Evolutionary conservation across 2,113 vertebrate species (phyloP), one percentile per base, ranked within the genome.

Genomic region (Fukomys damarensis): DNA sequence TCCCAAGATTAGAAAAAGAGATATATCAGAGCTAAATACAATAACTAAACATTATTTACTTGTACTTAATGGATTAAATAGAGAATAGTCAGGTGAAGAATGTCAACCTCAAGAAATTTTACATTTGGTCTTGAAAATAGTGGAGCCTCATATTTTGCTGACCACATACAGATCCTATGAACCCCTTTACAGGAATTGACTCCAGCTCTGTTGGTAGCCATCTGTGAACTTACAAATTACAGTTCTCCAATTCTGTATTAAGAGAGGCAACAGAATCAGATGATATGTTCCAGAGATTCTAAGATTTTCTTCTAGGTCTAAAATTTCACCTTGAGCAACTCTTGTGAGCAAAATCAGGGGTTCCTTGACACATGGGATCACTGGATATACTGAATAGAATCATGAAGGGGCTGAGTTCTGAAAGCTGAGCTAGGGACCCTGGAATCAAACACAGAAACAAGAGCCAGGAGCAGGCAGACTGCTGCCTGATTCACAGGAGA

Each of bases 71-170:
- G 43, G 6, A 61, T 63, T 83, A 79, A 93, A 61, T n/a, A 85
- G 30, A 77, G 94, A 97, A 65, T 20, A 96, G 85, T 59, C 56
- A 85, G 38, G 20, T 82, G 59, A 90, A 9, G 35, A 85, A 86
- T 59, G 72, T 79, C 95, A 86, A 17, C 32, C 38, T 94, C 46
- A 93, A 74, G 49, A 95, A 93, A 61, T 52, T 61, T 58, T 32
- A 91, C 16, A 3, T 95, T 97, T 95, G 83, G 49, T 84, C 66
- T 91, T 83, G 65, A 97, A 91, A 96, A 96, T 91, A 84, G 22
- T 61, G 56, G 66, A 77, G 74, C 28, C 63, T 83, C 80, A 65
- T 35, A 85, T 93, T 96, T 91, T 96, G 95, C 97, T 95, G 92
- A 94, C 83, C 86, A 94, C n/a, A 52, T 22, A 81, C 76, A 28